These are phyloP conservation scores for Danio aesculapii DNA, from an alignment of 2,797 vertebrate genomes.

Conservation along the genomic window DNA sequence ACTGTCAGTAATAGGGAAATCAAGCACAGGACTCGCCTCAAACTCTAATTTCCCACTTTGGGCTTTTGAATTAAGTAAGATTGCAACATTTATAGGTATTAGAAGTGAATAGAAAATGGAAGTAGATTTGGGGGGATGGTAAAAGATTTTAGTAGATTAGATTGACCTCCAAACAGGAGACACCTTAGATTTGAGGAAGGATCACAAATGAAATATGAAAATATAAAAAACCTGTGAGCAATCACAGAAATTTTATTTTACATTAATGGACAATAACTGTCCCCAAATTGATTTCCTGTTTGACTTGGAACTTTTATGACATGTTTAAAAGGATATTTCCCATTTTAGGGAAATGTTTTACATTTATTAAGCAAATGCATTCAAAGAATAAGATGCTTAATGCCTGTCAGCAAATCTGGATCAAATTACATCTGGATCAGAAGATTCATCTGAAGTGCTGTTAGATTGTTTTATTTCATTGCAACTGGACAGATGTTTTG, in stretches of 20 bases:
- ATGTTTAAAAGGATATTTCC: too few relatives aligned
- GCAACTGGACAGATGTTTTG: too few relatives aligned
- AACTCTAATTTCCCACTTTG: conserved; percentile 6
- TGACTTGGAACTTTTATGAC: too few relatives aligned
- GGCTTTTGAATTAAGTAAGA: not conserved
- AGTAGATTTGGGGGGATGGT: not conserved
- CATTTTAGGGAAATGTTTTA: too few relatives aligned
- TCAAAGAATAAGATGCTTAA: too few relatives aligned
- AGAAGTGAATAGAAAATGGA: not conserved
- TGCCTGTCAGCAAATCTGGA: too few relatives aligned
- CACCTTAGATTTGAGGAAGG: not conserved
- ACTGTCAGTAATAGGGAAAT: not conserved
- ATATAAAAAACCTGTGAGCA: not conserved
- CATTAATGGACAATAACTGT: not conserved
- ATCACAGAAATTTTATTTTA: not conserved
- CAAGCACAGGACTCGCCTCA: not conserved
- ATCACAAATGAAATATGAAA: not conserved
- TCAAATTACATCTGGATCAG: too few relatives aligned
- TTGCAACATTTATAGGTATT: not conserved
- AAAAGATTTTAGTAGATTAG: not conserved
- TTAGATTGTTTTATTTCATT: too few relatives aligned
- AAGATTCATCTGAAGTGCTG: too few relatives aligned
- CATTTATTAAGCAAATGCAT: too few relatives aligned
- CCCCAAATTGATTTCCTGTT: not conserved
- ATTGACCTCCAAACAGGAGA: not conserved